Conservation (phyloP, 2,888 invertebrate species). For the Meghimatium bilineatum region DNA sequence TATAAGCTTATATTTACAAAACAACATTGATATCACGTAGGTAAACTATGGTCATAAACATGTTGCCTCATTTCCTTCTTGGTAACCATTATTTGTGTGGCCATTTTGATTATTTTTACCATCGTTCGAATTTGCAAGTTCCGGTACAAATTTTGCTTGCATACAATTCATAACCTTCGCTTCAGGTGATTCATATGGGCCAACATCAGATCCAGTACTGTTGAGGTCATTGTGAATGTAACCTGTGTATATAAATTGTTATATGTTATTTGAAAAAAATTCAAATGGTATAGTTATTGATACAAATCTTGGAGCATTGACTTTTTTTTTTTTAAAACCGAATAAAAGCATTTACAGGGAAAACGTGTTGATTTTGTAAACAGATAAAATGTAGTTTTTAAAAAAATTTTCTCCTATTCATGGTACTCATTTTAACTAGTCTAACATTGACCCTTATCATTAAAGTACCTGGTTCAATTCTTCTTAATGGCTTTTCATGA, state of each 20-base stretch:
- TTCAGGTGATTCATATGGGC: constrained; percentile 32
- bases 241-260: background rate
- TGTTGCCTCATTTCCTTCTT: background rate
- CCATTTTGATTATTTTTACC: background rate
- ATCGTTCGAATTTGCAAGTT: background rate
- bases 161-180: constrained; percentile 28
- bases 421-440: too few relatives aligned
- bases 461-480: too few relatives aligned
- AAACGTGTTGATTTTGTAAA: too few relatives aligned
- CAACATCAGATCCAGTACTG: background rate
- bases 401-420: too few relatives aligned
- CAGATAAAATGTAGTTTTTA: too few relatives aligned
- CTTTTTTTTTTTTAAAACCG: too few relatives aligned
- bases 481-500: too few relatives aligned
- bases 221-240: background rate
- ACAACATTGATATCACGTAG: background rate
- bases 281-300: too few relatives aligned
- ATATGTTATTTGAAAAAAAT: too few relatives aligned
- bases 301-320: too few relatives aligned
- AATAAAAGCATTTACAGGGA: too few relatives aligned
- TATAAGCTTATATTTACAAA: background rate
- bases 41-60: background rate
- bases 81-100: background rate
- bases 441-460: too few relatives aligned
- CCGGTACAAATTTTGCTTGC: background rate